These are phyloP conservation scores for Adelphocoris suturalis DNA, from an alignment of 2,888 invertebrate genomes.

Conservation along the genomic window DNA sequence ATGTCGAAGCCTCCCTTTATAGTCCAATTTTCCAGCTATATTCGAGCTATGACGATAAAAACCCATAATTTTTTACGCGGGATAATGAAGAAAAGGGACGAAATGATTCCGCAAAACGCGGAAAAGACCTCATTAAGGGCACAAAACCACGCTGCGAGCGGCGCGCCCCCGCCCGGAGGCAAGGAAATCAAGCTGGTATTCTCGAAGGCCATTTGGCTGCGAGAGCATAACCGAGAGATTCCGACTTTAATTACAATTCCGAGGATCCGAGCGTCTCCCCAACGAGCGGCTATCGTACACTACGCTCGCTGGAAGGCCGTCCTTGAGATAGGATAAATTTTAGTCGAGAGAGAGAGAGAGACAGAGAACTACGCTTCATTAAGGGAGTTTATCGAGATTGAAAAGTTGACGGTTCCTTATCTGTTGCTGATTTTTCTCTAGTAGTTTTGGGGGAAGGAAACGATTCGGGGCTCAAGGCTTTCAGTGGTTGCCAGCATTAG, in stretches of 20 bases:
- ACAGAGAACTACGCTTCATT: background rate
- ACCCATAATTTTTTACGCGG: background rate
- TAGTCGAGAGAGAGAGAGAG: background rate
- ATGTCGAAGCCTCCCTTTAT: background rate
- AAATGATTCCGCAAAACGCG: slow-evolving; percentile 39
- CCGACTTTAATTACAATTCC: slow-evolving; percentile 32
- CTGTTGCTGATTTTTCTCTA: too few relatives aligned
- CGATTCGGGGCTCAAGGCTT: too few relatives aligned
- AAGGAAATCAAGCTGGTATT: slow-evolving; percentile 35
- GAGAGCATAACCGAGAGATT: slow-evolving; percentile 24
- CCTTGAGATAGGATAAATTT: background rate
- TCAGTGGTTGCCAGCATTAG: too few relatives aligned
- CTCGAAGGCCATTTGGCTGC: background rate
- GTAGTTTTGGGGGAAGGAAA: too few relatives aligned
- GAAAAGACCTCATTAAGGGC: background rate
- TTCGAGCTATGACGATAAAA: slow-evolving; percentile 5
- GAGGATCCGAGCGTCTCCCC: background rate
- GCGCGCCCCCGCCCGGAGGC: background rate
- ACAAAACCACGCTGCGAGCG: slow-evolving; percentile 37
- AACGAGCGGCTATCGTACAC: background rate
- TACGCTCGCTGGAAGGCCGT: background rate
- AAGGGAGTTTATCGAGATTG: slow-evolving; percentile 13
- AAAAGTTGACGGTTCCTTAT: background rate
- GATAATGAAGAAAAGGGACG: background rate
- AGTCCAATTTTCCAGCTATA: background rate